phyloP scores from a whole-genome alignment of 2,113 vertebrate species.

The Chaetura pelagica region DNA sequence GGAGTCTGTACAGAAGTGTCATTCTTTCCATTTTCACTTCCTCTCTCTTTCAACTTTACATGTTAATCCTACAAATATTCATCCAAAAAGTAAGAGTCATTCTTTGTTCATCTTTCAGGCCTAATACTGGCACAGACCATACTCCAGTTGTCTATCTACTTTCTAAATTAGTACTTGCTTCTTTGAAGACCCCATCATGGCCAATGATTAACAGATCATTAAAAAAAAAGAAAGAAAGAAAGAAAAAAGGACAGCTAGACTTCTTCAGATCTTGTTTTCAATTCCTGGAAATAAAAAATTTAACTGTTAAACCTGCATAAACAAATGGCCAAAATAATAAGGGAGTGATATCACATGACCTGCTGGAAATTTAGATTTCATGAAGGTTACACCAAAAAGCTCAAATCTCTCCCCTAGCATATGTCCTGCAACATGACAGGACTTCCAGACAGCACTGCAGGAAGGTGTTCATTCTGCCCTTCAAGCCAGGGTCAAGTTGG shows the following conservation, averaged over 20 bases:
- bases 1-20: neutral
- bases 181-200: neutral
- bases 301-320: neutral
- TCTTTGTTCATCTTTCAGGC: neutral
- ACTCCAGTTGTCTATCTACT: neutral
- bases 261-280: neutral
- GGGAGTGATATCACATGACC: neutral
- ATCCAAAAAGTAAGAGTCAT: neutral
- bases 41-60: neutral
- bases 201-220: neutral
- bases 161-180: neutral
- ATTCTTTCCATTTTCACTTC: neutral
- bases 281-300: neutral
- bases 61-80: neutral
- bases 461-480: neutral
- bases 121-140: neutral
- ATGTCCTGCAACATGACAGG: neutral
- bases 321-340: conserved; percentile 1
- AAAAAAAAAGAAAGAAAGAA: neutral
- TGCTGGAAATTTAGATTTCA: neutral
- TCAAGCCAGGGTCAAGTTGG: neutral
- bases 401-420: neutral
- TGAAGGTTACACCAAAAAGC: neutral
- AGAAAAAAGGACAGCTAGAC: neutral
- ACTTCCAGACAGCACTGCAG: neutral